Evolutionary conservation across 92 coral and sea anemone genomes (phyloP), one percentile per base, ranked within the genome.

Genomic region (Palythoa heliodiscus): DNA sequence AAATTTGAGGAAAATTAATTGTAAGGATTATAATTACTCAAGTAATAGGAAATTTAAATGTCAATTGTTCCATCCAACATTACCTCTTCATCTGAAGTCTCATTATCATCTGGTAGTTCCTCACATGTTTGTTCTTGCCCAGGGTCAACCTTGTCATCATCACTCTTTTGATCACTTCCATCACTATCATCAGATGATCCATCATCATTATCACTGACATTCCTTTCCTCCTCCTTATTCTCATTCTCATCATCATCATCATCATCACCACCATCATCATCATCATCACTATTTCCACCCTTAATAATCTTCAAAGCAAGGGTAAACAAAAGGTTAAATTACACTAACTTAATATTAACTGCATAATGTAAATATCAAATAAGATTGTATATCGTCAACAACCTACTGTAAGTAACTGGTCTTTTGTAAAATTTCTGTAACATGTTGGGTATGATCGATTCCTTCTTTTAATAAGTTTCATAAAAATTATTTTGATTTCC

Each of bases 11-110:
- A 29, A 29, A 29, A 29, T 29, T 29, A 29, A 29, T 29, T 29
- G 35, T 29, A 29, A 29, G 0, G 35, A 29, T 29, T 0, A 29
- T 29, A 0, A 29, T 29, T 29, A 29, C 0, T 29, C 35, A 29
- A 29, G 35, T 29, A 29, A 29, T 29, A 29, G 35, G 35, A 29
- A 29, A 29, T 29, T 29, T 29, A 29, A 29, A 29, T 29, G 1
- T 29, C 1, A 29, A 29, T 29, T 29, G 35, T 29, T 43, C 50
- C 9, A 43, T 43, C 50, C 50, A 43, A 43, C 50, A 5, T 35
- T 55, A 93, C 95, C 93, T 93, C 95, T 52, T 93, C 95, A 86
- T 90, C 92, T 23, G 95, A 93, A 48, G 92, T 87, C 6, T 93
- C 93, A 60, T 72, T 60, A 52, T 84, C 93, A 35, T 57, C 68